Evolutionary conservation across 2,113 vertebrate genomes (phyloP), one percentile per base, ranked within the genome.

Genomic region (Sturnira hondurensis): DNA sequence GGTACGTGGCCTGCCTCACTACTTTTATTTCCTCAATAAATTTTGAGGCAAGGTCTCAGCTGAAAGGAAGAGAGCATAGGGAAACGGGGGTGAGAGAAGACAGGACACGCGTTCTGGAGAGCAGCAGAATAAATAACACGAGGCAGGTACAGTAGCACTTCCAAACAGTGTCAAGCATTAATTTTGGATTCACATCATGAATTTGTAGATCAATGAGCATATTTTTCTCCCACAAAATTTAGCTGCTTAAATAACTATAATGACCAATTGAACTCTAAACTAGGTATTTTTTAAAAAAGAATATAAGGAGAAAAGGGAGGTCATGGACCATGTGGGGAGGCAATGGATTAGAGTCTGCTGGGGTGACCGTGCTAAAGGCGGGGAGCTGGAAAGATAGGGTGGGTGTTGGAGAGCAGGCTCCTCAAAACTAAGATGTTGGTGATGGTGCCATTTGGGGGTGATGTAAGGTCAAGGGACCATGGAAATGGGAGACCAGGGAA

Each of bases 21-120:
- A 52, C 63, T 95, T 97, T 84, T 85, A 88, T 68, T 91, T 96
- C 77, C 88, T 81, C 68, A 78, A 11, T 41, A 88, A 86, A 83
- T 58, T 47, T 24, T 71, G 36, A 83, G 38, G 19, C 36, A 84
- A n/a, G 36, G 8, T 19, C 56, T 70, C 38, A 88, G 47, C 56
- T 41, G 31, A 93, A 52, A 5, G 10, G 38, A 92, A 82, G 77
- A n/a, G 19, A 77, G 52, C 13, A 47, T n/a, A 15, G 0, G 33
- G 58, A 94, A 28, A 45, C 14, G 0, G 56, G 31, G 41, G 33
- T 0, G 2, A 82, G 20, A 73, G 41, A 77, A 54, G n/a, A 33
- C n/a, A 68, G 81, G 16, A 1, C 31, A 19, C 70, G 77, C 33
- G 3, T 36, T 68, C 52, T 61, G n/a, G 68, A 58, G 36, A 54